Base-by-base conservation (phyloP, 2,113 vertebrate genomes). In the Nibea coibor region DNA sequence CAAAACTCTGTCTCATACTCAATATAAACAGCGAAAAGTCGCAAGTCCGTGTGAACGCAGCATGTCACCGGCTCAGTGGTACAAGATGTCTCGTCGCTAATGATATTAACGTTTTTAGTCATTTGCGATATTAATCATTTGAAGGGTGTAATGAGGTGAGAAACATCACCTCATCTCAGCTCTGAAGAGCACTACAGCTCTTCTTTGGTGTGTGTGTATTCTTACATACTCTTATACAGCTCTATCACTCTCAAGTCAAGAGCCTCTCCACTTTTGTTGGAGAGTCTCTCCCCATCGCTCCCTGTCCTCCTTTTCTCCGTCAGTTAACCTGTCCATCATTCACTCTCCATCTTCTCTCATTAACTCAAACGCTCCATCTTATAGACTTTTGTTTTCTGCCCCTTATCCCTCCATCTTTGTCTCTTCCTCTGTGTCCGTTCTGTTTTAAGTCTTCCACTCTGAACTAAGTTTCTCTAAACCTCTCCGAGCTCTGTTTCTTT, bases 191-290 rank as follows among this genome's bases (percentile, higher is more conserved):
- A 1, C 16, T 35, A 11, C 22, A 1, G 5, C 20, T 63, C 11
- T 15, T n/a, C 10, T 19, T 6, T 20, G 9, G n/a, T 64, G 35
- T 51, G 59, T 66, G 24, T 66, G 64, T 66, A 24, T 56, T 50
- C 12, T 56, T 14, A 24, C 11, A 42, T 39, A 31, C 57, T 62
- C 20, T 14, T 16, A 59, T n/a, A 74, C 5, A 70, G 22, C 35
- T 8, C 4, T 64, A 53, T 67, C 22, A 14, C 81, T 80, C 43
- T 54, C 2, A 16, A 28, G 63, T 72, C 53, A 51, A 67, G 35
- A 63, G 69, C 54, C 62, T 39, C 62, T 80, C 43, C 10, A 63
- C 31, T 78, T 16, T n/a, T 31, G 51, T 5, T 62, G n/a, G 26
- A 66, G 48, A 54, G 64, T 28, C 47, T 66, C 64, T 57, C 26